These are phyloP conservation scores for Tokudaia tokunoshimensis DNA, from an alignment of 2,797 vertebrate species.

Conservation along the genomic window DNA sequence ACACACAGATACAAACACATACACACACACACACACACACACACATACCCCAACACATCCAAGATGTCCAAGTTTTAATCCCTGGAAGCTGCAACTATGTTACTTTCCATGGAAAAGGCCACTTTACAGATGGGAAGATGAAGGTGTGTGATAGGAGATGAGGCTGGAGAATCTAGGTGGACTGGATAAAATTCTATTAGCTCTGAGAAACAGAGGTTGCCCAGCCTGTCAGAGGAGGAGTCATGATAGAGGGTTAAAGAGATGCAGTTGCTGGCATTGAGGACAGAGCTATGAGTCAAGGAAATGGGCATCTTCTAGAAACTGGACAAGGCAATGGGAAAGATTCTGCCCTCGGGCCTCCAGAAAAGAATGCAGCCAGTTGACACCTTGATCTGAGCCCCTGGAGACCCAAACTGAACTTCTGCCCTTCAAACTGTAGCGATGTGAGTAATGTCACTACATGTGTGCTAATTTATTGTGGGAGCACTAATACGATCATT, in stretches of 20 bases:
- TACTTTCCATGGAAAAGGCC: not conserved
- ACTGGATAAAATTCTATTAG: not conserved
- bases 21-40: not conserved
- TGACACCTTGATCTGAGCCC: not conserved
- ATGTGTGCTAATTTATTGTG: conserved; percentile 51
- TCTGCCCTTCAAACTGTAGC: not conserved
- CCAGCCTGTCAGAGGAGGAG: not conserved
- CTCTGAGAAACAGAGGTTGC: conserved; percentile 34
- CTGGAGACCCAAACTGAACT: not conserved
- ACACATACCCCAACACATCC: not conserved
- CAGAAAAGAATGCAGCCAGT: not conserved
- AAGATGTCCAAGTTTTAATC: not conserved
- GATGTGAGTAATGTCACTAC: not conserved
- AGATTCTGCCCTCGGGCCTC: not conserved
- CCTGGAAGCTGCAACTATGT: not conserved
- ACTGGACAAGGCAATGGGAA: not conserved
- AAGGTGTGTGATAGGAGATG: not conserved
- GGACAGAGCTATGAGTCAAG: not conserved
- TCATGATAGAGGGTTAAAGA: not conserved
- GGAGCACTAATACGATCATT: conserved; percentile 10
- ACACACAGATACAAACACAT: too few species aligned
- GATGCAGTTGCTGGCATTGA: not conserved
- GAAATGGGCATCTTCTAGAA: not conserved
- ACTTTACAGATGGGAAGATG: not conserved
- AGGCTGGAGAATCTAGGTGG: not conserved